Conservation (phyloP, 2,113 vertebrate genomes). For the Urocynchramus pylzowi region DNA sequence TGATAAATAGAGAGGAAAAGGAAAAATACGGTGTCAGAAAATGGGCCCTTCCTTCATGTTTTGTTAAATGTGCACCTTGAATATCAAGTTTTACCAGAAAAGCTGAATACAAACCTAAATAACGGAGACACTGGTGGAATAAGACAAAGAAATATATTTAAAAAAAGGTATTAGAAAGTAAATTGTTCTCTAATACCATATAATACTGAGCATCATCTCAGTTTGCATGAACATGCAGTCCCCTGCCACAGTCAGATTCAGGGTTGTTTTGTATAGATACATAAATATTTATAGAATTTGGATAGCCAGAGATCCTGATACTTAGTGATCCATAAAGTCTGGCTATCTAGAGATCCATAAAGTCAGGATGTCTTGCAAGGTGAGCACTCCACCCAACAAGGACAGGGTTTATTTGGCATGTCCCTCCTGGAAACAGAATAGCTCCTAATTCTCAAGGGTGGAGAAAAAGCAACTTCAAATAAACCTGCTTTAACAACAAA, state of each 20-base stretch:
- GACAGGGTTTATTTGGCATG: not conserved
- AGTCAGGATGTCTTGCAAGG: not conserved
- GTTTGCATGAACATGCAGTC: not conserved
- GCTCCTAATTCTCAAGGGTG: not conserved
- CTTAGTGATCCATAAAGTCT: not conserved
- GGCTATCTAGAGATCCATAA: not conserved
- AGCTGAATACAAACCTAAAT: not conserved
- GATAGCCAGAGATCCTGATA: not conserved
- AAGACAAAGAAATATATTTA: not conserved
- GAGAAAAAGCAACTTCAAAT: not conserved
- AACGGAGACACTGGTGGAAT: not conserved
- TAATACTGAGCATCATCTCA: not conserved
- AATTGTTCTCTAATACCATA: not conserved
- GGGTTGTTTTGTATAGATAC: not conserved
- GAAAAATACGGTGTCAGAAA: not conserved
- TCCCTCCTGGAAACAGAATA: not conserved
- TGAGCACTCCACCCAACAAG: not conserved
- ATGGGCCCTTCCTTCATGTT: not conserved
- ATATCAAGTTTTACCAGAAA: not conserved
- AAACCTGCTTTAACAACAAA: not conserved
- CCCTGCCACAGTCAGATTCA: not conserved
- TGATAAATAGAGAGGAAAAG: not conserved
- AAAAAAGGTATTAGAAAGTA: not conserved
- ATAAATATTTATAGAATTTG: not conserved
- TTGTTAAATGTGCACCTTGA: not conserved